Evolutionary conservation across 2,888 invertebrate species (phyloP).

Genomic region (Linhomoeus sp.): DNA sequence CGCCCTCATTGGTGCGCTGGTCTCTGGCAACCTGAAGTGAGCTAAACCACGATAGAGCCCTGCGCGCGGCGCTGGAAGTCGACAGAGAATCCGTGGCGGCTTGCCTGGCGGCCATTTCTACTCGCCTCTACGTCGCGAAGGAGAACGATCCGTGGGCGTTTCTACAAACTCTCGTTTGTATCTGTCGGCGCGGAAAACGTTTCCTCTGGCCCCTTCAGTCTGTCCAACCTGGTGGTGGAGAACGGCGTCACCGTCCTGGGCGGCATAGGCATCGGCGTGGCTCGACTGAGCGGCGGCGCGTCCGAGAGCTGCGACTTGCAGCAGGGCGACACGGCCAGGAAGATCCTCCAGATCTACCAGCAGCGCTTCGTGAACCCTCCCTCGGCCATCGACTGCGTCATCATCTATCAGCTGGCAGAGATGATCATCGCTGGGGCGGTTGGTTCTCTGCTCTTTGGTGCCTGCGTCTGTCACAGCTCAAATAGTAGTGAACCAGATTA

Average conservation of each 20-base stretch:
- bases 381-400: slow-evolving; percentile 69
- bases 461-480: too few relatives aligned
- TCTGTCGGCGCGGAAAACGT: neutral
- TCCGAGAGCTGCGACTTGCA: neutral
- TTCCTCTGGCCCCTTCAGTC: slow-evolving; percentile 36
- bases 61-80: slow-evolving; percentile 65
- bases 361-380: slow-evolving; percentile 81
- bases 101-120: slow-evolving; percentile 81
- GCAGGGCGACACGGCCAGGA: neutral
- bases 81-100: slow-evolving; percentile 87
- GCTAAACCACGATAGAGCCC: too few relatives aligned
- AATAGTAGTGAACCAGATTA: neutral
- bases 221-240: slow-evolving; percentile 72
- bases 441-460: neutral
- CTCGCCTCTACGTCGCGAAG: slow-evolving; percentile 68
- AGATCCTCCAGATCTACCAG: slow-evolving; percentile 80
- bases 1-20: neutral
- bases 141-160: slow-evolving; percentile 31
- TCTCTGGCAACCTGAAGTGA: too few relatives aligned
- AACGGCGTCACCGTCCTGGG: slow-evolving; percentile 95
- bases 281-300: slow-evolving; percentile 76
- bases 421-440: slow-evolving; percentile 63
- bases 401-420: slow-evolving; percentile 89
- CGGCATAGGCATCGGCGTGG: slow-evolving; percentile 79
- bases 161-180: neutral